Base-by-base conservation (phyloP, 2,888 invertebrate species). In the Asteroscopus sphinx region DNA sequence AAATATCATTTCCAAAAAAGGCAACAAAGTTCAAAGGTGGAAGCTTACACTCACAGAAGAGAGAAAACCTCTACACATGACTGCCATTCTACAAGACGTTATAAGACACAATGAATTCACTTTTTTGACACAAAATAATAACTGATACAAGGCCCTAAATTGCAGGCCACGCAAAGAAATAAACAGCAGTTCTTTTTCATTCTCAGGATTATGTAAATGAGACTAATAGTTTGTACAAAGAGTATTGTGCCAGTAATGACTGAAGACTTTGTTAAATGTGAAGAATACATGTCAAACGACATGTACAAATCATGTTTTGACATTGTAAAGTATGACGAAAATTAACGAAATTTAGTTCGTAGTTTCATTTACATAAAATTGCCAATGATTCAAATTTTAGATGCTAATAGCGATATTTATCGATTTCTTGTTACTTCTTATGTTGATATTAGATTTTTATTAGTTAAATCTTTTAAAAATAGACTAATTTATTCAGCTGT, bases 281-380 rank as follows among this genome's bases (percentile, higher is more conserved):
- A 52, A 62, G 55, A 61, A 63, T 62, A 25, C 21, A 26, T 42
- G 51, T 44, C 39, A 53, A 35, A 44, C 33, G 9, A 54, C 41
- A 44, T 57, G 46, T 54, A 37, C 53, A 36, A 52, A 62, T 60
- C 45, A 41, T 66, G 51, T 72, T 64, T 45, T 63, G 72, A 57
- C 61, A 46, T 47, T 56, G 36, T 35, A 37, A 39, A 51, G 46
- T 7, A 42, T 57, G 33, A 45, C 36, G 16, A 39, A 35, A 13
- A 15, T 28, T 39, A 32, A 40, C 12, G 7, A 39, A 41, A 47
- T n/a, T 25, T 16, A 25, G 6, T 32, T 17, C 1, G 0, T n/a
- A 15, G 2, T 36, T 33, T 36, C 6, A 32, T 30, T 47, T 48
- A 28, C 13, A 39, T 49, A n/a, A n/a, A n/a, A 33, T n/a, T 37